A percentile compares a stretch with the other conserved stretches of the same genome.
These are phyloP conservation scores for Pteruthius melanotis DNA, from an alignment of 2,113 vertebrate genomes.

Conservation along the genomic window DNA sequence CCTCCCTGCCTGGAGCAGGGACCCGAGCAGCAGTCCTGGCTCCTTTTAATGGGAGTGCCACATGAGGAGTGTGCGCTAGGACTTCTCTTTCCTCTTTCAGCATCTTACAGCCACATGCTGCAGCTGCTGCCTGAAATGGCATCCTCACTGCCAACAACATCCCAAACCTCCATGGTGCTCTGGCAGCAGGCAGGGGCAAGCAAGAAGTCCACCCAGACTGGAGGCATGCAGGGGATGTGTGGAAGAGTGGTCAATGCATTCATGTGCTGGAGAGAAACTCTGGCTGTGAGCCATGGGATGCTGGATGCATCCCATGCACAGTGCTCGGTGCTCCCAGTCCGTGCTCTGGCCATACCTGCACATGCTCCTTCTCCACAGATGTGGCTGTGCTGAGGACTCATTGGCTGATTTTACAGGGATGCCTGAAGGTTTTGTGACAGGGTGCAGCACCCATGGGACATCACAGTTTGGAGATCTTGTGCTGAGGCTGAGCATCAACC, in stretches of 20 bases:
- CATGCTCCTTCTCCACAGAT: rapidly evolving
- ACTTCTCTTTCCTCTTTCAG: background rate
- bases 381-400: background rate
- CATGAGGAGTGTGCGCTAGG: too few species aligned
- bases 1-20: background rate
- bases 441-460: background rate
- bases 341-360: background rate
- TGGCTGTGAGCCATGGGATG: background rate
- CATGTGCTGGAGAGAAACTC: background rate
- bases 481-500: background rate
- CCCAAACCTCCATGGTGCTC: background rate
- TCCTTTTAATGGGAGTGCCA: background rate
- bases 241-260: rapidly evolving
- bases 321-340: background rate
- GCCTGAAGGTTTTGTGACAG: background rate
- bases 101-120: rapidly evolving
- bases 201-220: background rate
- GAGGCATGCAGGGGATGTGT: too few species aligned
- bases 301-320: background rate
- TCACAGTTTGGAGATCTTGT: background rate
- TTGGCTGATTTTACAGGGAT: background rate
- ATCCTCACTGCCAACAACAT: background rate
- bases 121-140: background rate
- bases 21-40: background rate
- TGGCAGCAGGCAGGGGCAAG: background rate